phyloP scores from a whole-genome alignment of 2,113 vertebrate species.

The Vidua chalybeata region DNA sequence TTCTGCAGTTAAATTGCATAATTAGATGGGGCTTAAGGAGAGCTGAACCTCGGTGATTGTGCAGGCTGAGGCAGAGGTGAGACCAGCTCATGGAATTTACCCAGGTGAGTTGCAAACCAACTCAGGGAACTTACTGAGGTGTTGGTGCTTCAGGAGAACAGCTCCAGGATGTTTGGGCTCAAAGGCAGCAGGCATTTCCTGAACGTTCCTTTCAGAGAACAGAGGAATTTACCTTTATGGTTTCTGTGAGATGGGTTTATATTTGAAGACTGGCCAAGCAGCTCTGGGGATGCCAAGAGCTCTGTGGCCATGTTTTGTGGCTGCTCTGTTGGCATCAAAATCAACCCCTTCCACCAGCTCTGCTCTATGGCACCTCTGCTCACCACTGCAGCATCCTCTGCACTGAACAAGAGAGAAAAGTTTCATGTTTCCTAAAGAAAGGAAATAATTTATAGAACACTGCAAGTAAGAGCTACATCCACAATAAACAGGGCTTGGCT shows the following conservation, averaged over 20 bases:
- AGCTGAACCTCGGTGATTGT: neutral
- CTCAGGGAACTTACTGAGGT: neutral
- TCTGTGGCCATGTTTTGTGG: accelerated
- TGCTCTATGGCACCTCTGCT: neutral
- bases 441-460: neutral
- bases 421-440: neutral
- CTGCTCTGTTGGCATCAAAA: neutral
- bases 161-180: neutral
- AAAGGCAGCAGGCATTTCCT: neutral
- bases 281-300: neutral
- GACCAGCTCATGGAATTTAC: neutral
- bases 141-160: neutral
- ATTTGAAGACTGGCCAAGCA: neutral
- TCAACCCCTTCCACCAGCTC: neutral
- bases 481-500: neutral
- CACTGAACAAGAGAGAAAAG: neutral
- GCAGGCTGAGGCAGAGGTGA: neutral
- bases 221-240: neutral
- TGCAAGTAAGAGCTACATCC: neutral
- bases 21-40: neutral
- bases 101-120: neutral
- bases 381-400: neutral
- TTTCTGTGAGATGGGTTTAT: neutral
- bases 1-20: neutral
- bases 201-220: neutral